Conservation (phyloP, 2,888 invertebrate species). For the Dichetophora obliterata region DNA sequence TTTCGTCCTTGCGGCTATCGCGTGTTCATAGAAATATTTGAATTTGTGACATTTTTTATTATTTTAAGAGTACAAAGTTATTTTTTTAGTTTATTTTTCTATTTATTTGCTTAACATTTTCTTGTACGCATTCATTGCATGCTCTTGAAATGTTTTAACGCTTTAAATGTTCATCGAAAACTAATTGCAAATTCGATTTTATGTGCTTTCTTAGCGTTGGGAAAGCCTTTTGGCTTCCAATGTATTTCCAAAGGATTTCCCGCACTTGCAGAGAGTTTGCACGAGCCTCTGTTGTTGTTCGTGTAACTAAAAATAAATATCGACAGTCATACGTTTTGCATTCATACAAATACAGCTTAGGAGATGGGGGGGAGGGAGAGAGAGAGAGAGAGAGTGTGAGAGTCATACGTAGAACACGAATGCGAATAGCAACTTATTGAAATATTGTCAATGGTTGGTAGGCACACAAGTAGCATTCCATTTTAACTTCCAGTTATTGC, state of each 20-base stretch:
- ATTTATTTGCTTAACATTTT: slow-evolving; percentile 17
- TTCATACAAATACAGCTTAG: not conserved
- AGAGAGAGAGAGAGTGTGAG: no score
- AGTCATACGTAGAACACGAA: not conserved
- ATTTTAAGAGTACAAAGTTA: slow-evolving; percentile 34
- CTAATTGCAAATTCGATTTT: slow-evolving; percentile 68
- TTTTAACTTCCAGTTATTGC: not conserved
- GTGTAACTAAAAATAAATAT: slow-evolving; percentile 48
- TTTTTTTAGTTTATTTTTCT: slow-evolving; percentile 9
- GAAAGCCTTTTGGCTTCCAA: slow-evolving; percentile 49
- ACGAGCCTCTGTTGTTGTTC: not conserved
- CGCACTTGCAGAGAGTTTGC: not conserved
- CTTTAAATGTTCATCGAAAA: slow-evolving; percentile 68
- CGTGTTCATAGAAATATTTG: not conserved
- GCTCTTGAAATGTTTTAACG: slow-evolving; percentile 58
- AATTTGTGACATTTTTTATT: slow-evolving; percentile 2
- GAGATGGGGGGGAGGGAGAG: no score
- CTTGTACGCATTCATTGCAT: slow-evolving; percentile 36
- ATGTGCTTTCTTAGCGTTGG: slow-evolving; percentile 42
- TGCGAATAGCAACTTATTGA: not conserved
- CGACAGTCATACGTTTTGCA: slow-evolving; percentile 37
- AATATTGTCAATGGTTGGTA: not conserved
- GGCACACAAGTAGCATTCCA: not conserved
- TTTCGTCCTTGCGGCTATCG: slow-evolving; percentile 18
- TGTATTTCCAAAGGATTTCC: slow-evolving; percentile 30